A percentile compares a stretch with the other conserved stretches of the same genome.
Conservation (phyloP, 1,140 invertebrate species). For the Heterodera carotae region DNA sequence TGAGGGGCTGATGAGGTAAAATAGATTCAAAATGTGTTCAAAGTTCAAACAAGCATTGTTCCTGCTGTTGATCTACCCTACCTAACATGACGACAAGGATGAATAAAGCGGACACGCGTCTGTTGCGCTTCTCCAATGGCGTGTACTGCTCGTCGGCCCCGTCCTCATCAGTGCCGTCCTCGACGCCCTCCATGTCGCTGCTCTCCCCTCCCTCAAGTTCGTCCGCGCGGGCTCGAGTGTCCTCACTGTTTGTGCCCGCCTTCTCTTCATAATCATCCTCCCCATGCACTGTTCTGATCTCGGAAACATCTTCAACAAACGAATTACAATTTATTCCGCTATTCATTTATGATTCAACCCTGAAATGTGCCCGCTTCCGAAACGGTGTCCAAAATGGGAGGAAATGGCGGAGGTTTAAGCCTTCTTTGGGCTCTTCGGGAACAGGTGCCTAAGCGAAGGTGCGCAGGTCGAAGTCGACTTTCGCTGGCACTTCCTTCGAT, state of each 20-base stretch:
- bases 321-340: not conserved
- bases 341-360: constrained; percentile 42
- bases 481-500: constrained; percentile 34
- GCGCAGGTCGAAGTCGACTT: constrained; percentile 1
- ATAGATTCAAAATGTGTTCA: too few species aligned
- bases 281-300: constrained; percentile 61
- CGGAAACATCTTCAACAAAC: constrained; percentile 52
- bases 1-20: too few species aligned
- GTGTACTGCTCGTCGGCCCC: constrained; percentile 15
- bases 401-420: constrained; percentile 29
- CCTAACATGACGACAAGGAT: constrained; percentile 65
- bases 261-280: constrained; percentile 36
- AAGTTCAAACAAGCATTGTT: too few species aligned
- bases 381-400: constrained; percentile 47
- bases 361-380: constrained; percentile 65
- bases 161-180: constrained; percentile 26
- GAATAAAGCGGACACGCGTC: constrained; percentile 64
- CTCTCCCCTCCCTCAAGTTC: constrained; percentile 38
- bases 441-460: constrained; percentile 1
- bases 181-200: constrained; percentile 23
- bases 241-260: constrained; percentile 51
- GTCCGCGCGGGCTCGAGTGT: constrained; percentile 58
- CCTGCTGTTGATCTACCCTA: too few species aligned
- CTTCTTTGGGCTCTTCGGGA: constrained; percentile 29
- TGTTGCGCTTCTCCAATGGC: constrained; percentile 36